Evolutionary conservation across 2,888 invertebrate species (phyloP).

Genomic region (Meteorus cinctellus): DNA sequence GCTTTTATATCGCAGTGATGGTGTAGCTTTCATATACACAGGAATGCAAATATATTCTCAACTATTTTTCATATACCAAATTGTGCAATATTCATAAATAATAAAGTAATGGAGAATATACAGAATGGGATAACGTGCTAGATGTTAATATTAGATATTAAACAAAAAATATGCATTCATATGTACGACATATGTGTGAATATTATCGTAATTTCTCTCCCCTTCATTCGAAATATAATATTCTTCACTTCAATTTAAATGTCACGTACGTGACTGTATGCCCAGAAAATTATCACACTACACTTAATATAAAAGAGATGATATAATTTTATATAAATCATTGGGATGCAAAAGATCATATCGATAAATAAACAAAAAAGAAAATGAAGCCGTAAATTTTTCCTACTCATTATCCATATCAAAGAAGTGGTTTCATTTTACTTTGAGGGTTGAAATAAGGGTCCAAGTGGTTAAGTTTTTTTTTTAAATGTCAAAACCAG

Average conservation of each 20-base stretch:
- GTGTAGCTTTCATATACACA: background rate
- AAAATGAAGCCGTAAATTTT: background rate
- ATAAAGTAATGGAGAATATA: background rate
- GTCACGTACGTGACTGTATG: constrained; percentile 5
- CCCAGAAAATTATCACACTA: background rate
- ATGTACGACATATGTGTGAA: constrained; percentile 6
- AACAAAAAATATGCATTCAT: constrained; percentile 5
- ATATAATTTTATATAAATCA: background rate
- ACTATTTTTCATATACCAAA: constrained; percentile 12
- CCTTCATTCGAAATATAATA: background rate
- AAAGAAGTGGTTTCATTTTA: constrained; percentile 27
- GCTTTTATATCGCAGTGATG: background rate
- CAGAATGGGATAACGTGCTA: background rate
- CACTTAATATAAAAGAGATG: background rate
- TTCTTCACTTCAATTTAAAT: background rate
- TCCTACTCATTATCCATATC: constrained; percentile 33
- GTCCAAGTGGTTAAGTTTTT: background rate
- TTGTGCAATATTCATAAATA: constrained; percentile 35
- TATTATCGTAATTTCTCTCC: constrained; percentile 13
- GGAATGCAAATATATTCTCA: background rate
- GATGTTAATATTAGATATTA: constrained; percentile 39
- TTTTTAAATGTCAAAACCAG: background rate
- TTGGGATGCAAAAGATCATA: no score
- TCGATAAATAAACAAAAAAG: background rate
- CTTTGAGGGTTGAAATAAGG: constrained; percentile 17